A percentile compares a stretch with the other conserved stretches of the same genome.
phyloP scores from a whole-genome alignment of 2,888 invertebrate species.

The Hybos culiciformis region DNA sequence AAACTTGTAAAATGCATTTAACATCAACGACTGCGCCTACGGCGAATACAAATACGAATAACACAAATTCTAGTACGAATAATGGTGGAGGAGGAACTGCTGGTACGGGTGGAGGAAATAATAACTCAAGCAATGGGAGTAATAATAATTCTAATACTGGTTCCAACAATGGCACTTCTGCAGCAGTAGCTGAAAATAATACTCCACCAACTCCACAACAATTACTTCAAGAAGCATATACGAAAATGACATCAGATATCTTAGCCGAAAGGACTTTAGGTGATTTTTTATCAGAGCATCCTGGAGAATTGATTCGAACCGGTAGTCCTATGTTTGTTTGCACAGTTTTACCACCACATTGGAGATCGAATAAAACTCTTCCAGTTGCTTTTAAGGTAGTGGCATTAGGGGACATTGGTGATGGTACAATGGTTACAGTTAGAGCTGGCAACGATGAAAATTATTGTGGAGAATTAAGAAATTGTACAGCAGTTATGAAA shows the following conservation, averaged over 20 bases:
- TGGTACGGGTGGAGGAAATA: constrained; percentile 14
- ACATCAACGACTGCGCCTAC: constrained; percentile 17
- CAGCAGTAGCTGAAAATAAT: constrained; percentile 38
- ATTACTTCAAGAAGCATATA: constrained; percentile 67
- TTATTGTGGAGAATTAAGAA: constrained; percentile 87
- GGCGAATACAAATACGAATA: constrained; percentile 21
- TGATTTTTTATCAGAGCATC: constrained; percentile 78
- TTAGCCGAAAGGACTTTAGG: constrained; percentile 76
- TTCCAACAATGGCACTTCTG: constrained; percentile 23
- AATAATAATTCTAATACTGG: constrained; percentile 17
- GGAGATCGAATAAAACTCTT: constrained; percentile 96
- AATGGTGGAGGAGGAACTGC: neutral
- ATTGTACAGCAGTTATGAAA: constrained; percentile 93
- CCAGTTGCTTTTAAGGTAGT: constrained; percentile 96
- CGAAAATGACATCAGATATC: constrained; percentile 82
- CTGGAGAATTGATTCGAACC: constrained; percentile 83
- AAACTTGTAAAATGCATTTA: constrained; percentile 19
- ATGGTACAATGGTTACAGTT: constrained; percentile 92
- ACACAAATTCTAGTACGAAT: neutral
- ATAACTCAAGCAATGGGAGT: constrained; percentile 37
- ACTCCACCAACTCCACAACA: constrained; percentile 55
- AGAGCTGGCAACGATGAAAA: constrained; percentile 98
- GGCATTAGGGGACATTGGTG: constrained; percentile 84
- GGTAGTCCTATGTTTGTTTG: constrained; percentile 91
- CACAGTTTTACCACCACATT: constrained; percentile 87